phyloP scores from a whole-genome alignment of 2,888 invertebrate genomes.

The Nephrotoma flavescens region DNA sequence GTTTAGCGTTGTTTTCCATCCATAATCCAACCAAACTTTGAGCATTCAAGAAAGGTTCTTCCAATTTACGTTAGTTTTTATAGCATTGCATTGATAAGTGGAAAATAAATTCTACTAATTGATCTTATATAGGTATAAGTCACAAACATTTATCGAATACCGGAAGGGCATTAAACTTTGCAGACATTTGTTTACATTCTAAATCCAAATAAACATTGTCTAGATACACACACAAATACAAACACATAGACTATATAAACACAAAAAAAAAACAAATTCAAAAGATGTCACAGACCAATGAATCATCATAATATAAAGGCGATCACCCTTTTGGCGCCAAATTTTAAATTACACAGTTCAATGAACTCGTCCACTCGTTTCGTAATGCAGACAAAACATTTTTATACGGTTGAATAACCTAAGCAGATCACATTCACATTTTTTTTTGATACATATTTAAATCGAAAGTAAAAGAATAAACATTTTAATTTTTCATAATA shows the following conservation, averaged over 20 bases:
- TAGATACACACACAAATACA: not conserved
- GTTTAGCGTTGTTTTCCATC: no score
- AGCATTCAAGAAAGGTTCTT: no score
- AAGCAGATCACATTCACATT: not conserved
- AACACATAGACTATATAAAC: not conserved
- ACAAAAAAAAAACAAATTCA: not conserved
- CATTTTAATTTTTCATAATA: not conserved
- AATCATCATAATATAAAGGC: not conserved
- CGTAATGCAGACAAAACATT: not conserved
- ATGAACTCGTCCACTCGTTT: not conserved
- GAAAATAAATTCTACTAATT: no score
- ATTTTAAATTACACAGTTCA: not conserved
- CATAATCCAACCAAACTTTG: no score
- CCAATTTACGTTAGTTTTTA: no score
- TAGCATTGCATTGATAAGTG: no score
- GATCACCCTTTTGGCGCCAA: not conserved
- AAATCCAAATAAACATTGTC: not conserved
- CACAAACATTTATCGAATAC: not conserved
- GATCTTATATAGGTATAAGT: not conserved
- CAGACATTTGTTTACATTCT: no score
- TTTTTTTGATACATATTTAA: not conserved
- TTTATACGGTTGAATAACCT: not conserved
- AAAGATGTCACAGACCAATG: not conserved
- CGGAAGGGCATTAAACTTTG: not conserved
- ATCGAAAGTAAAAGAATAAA: not conserved